Evolutionary conservation across 35 echinoderm and acorn worm species (phyloP).

Genomic region (Lytechinus pictus): DNA sequence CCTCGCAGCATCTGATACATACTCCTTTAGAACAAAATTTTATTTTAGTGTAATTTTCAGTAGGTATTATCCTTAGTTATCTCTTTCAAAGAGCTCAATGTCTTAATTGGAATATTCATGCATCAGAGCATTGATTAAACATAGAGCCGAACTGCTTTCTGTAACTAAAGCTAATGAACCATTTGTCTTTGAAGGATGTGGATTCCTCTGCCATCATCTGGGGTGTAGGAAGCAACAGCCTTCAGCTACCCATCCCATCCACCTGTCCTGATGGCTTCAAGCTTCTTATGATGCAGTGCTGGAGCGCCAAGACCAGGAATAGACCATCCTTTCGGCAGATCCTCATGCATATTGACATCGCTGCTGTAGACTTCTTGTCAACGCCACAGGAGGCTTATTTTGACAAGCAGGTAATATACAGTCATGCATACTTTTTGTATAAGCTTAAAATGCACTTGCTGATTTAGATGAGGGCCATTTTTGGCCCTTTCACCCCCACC

Average conservation of each 20-base stretch:
- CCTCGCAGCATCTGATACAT: too few relatives aligned
- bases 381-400: conserved; percentile 98
- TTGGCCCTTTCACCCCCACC: too few relatives aligned
- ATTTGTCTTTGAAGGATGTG: conserved; percentile 74
- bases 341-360: conserved; percentile 98
- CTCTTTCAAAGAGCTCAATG: too few relatives aligned
- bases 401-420: conserved; percentile 92
- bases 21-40: too few relatives aligned
- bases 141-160: too few relatives aligned
- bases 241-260: conserved; percentile 92
- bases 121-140: too few relatives aligned
- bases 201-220: conserved; percentile 99
- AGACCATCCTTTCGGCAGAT: conserved; percentile 96
- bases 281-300: conserved; percentile 93
- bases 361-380: conserved; percentile 94
- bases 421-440: too few relatives aligned
- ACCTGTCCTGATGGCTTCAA: conserved; percentile 99
- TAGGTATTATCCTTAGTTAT: too few relatives aligned
- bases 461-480: too few relatives aligned
- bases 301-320: conserved; percentile 96
- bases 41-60: too few relatives aligned
- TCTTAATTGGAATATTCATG: too few relatives aligned
- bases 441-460: too few relatives aligned
- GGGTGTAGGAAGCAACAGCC: conserved; percentile 99
- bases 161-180: not conserved